Percentiles rank a stretch among this genome's conserved stretches.
These are phyloP conservation scores for Petromus typicus DNA, from an alignment of 2,113 vertebrate genomes.

Conservation along the genomic window DNA sequence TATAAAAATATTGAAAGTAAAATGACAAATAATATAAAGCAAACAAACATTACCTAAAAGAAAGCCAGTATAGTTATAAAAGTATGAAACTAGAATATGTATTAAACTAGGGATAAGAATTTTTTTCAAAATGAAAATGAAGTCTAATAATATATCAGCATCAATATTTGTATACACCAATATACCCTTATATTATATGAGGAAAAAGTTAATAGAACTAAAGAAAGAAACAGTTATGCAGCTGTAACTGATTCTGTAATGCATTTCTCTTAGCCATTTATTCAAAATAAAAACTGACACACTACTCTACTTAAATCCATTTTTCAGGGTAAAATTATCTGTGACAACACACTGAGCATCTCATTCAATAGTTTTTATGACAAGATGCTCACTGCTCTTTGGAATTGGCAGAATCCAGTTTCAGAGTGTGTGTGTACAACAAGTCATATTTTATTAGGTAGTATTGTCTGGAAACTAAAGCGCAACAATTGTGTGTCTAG, in stretches of 20 bases:
- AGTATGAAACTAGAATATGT: not conserved
- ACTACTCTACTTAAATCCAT: not conserved
- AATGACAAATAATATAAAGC: not conserved
- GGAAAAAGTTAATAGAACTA: not conserved
- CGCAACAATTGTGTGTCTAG: not conserved
- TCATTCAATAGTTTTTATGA: not conserved
- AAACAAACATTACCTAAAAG: not conserved
- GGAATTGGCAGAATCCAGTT: not conserved
- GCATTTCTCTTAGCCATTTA: not conserved
- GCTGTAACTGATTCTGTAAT: not conserved
- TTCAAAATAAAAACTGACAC: not conserved
- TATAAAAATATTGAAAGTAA: not conserved
- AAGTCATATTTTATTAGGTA: not conserved
- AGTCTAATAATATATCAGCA: not conserved
- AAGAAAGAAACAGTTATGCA: not conserved
- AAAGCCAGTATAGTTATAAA: not conserved
- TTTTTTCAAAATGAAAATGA: slow-evolving; percentile 5
- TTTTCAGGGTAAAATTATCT: not conserved
- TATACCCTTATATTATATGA: not conserved
- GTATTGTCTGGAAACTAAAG: not conserved
- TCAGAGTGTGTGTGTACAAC: not conserved
- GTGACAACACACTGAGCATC: not conserved
- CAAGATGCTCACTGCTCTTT: not conserved
- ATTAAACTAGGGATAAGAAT: not conserved
- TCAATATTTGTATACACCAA: not conserved